Base-by-base conservation (phyloP, 1,140 invertebrate species). In the Drosophila santomea region DNA sequence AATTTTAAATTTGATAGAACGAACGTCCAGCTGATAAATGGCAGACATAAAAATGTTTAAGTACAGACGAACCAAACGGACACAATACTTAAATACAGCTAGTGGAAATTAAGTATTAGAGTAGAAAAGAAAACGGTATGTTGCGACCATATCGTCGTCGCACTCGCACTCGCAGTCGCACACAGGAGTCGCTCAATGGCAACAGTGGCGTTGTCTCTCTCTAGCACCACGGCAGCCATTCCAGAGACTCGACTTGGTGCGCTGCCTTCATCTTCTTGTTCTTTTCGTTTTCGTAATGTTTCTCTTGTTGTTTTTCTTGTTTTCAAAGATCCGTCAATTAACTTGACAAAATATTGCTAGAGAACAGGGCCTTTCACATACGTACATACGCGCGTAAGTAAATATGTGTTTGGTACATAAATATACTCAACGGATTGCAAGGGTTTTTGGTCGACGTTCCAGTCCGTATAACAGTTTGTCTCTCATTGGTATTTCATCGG, bases 21-120 rank as follows among this genome's bases (percentile, higher is more conserved):
- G 73, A 72, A 80, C 47, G 67, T 81, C 81, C 78, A 86, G 82
- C 62, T 77, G 67, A 78, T 66, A 83, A 84, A 71, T 91, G 90
- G 90, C 78, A 91, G 90, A 85, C 90, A 91, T 91, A 91, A 91
- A 91, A 91, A 91, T 91, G 90, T 91, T 91, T 90, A 91, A 88
- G 90, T 81, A 91, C 90, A 91, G 90, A 91, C 90, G 74, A 91
- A 91, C 90, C 90, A 86, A 78, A 82, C 83, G 83, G 82, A 91
- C 88, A 88, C 80, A 89, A 88, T 86, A 86, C 84, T 88, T 89
- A 88, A 88, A 71, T 89, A 89, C 81, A 79, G 75, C 63, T 75
- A 81, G 74, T 76, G 71, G 71, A 82, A 88, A 82, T 82, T 80
- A 86, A 85, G 79, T 88, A 83, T 80, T 76, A 76, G 56, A 78